phyloP scores from a whole-genome alignment of 1,140 invertebrate genomes.

The Euglossa dilemma region DNA sequence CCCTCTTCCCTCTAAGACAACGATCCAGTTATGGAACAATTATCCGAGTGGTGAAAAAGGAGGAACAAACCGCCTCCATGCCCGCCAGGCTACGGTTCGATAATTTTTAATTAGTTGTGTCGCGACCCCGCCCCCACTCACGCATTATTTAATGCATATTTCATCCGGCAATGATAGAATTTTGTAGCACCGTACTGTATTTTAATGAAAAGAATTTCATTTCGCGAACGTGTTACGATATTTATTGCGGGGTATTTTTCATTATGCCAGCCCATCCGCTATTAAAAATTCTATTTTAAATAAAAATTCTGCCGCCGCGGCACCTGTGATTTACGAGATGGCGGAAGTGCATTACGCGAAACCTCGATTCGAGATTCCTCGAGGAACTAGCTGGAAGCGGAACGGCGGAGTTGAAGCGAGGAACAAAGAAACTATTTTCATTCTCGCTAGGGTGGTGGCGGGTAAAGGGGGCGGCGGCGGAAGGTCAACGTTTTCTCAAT shows the following conservation, averaged over 20 bases:
- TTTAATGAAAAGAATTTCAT: background rate
- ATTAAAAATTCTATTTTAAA: background rate
- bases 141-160: background rate
- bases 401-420: background rate
- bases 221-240: background rate
- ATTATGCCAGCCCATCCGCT: background rate
- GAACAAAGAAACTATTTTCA: background rate
- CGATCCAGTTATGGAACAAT: slow-evolving; percentile 51
- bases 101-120: background rate
- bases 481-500: background rate
- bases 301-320: too few species aligned
- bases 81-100: background rate
- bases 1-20: background rate
- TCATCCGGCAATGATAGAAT: background rate
- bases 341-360: too few species aligned
- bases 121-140: too few species aligned
- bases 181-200: background rate
- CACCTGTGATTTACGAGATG: too few species aligned
- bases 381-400: background rate
- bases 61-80: background rate
- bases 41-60: slow-evolving; percentile 11
- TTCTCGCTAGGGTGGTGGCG: background rate
- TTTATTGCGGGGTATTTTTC: background rate
- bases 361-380: too few species aligned
- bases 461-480: background rate